Percentiles rank a stretch among this genome's conserved stretches.
Conservation (phyloP, 2,113 vertebrate genomes). For the Oplegnathus fasciatus region DNA sequence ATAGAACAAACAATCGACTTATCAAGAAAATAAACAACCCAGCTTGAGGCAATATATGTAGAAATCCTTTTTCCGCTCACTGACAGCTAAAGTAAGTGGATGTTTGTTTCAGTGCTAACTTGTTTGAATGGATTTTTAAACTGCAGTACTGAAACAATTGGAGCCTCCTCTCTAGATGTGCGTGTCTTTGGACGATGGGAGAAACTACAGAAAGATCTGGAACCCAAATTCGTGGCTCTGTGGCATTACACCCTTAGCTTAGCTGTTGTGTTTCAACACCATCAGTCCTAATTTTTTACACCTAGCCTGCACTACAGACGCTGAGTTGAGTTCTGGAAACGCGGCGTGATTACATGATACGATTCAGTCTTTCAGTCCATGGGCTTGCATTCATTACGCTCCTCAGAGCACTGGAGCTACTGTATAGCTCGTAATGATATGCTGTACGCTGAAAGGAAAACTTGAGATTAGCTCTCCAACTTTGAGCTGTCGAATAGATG, state of each 20-base stretch:
- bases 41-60: neutral
- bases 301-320: neutral
- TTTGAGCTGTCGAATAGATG: conserved; percentile 55
- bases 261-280: neutral
- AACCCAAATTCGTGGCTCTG: too few species aligned
- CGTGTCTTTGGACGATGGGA: conserved; percentile 10
- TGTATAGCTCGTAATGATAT: conserved; percentile 59
- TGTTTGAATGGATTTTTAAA: neutral
- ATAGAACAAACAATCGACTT: too few species aligned
- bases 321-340: neutral
- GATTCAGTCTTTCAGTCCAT: conserved; percentile 1
- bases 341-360: conserved; percentile 10
- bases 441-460: conserved; percentile 58
- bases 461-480: conserved; percentile 47
- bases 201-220: conserved; percentile 8
- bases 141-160: neutral
- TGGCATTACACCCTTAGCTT: neutral
- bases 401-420: conserved; percentile 32
- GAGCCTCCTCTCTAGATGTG: neutral
- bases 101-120: neutral
- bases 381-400: conserved; percentile 33
- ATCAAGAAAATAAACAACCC: neutral
- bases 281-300: neutral
- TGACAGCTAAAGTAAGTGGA: neutral
- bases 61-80: neutral